Percentiles rank a stretch among this genome's conserved stretches.
phyloP scores from a whole-genome alignment of 1,140 invertebrate genomes.

The Palaemon carinicauda region DNA sequence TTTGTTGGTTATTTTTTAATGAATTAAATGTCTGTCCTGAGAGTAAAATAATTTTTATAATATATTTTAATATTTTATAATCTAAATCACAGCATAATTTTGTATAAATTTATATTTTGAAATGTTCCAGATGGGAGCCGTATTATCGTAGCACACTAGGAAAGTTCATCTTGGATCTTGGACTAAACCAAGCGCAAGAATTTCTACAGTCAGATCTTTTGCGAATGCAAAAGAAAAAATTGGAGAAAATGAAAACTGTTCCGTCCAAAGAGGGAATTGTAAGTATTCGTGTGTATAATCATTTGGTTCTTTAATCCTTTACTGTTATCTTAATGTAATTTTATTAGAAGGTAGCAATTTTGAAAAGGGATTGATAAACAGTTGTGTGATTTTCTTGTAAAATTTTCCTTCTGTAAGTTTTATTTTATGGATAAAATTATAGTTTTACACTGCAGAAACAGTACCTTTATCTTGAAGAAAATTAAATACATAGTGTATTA shows the following conservation, averaged over 20 bases:
- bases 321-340: background rate
- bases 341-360: background rate
- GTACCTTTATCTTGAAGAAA: too few relatives aligned
- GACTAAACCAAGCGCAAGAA: constrained; percentile 89
- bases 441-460: too few relatives aligned
- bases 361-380: background rate
- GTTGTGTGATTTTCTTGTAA: background rate
- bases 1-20: too few relatives aligned
- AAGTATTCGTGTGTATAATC: constrained; percentile 62
- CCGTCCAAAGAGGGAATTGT: constrained; percentile 62
- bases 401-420: background rate
- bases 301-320: background rate
- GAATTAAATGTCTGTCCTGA: too few relatives aligned
- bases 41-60: too few relatives aligned
- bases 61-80: too few relatives aligned
- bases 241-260: constrained; percentile 63
- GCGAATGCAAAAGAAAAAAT: constrained; percentile 84
- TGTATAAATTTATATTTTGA: too few relatives aligned
- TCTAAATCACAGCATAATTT: too few relatives aligned
- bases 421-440: too few relatives aligned
- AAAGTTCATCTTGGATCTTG: constrained; percentile 92
- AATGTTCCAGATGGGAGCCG: constrained; percentile 52
- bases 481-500: too few relatives aligned
- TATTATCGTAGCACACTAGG: constrained; percentile 88
- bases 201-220: constrained; percentile 91